Evolutionary conservation across 2,113 vertebrate genomes (phyloP), one percentile per base, ranked within the genome.

Genomic region (Engraulis encrasicolus): DNA sequence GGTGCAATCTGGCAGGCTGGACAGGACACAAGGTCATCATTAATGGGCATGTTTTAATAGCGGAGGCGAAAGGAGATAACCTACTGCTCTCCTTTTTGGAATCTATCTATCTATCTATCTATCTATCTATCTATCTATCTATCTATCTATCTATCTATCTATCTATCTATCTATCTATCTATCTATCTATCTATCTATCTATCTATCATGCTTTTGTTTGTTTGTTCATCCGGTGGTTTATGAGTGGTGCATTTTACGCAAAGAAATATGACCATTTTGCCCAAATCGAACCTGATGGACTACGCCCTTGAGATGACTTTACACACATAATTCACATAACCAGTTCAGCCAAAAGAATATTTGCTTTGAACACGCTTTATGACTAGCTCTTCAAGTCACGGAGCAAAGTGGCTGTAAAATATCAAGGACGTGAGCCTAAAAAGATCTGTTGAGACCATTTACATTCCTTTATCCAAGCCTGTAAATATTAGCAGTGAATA

Each of bases 1-100:
- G 86, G 82, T 31, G 27, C 88, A 91, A 77, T 89, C 93, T 91
- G 89, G 86, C 74, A n/a, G 31, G 87, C 71, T 50, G 80, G 83
- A 84, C 34, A 87, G 3, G 71, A 23, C 85, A 86, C 89, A 91
- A 89, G 90, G 89, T 89, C 85, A 88, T 31, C 54, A 12, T 15
- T 66, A 34, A 74, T 74, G 66, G 11, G 12, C 12, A 23, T 74
- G 66, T 74, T 27, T 45, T 5, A 71, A 27, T 83, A 34, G 83
- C 85, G 83, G 54, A 17, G n/a, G 50, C 78, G 50, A 88, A 79
- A 52, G 80, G 37, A 48, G 31, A 18, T 84, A 61, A 19, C 85
- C 50, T 45, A 82, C 71, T 74, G 37, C 38, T 37, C n/a, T 40
- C 38, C 77, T 83, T 87, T 38, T 74, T 3, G 31, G 1, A 54